phyloP scores from a whole-genome alignment of 2,797 vertebrate genomes.

The Limnodromus scolopaceus region DNA sequence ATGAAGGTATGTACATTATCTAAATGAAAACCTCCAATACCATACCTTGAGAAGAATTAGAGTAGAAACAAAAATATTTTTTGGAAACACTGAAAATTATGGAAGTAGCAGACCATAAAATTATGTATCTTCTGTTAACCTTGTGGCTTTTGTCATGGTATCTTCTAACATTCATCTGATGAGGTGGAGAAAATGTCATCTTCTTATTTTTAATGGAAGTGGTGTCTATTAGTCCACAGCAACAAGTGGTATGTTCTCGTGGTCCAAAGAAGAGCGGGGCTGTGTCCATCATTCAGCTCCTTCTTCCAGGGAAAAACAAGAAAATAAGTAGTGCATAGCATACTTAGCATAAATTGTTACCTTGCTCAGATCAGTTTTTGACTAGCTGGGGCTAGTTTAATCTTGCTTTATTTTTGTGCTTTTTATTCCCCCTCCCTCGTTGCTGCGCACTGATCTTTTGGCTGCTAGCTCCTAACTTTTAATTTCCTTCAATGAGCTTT shows the following conservation, averaged over 20 bases:
- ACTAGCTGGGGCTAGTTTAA: background rate
- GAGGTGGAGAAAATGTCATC: background rate
- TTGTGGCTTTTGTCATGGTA: background rate
- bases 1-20: background rate
- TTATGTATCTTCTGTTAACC: background rate
- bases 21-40: background rate
- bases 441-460: background rate
- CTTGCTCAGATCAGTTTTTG: background rate
- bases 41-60: background rate
- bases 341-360: background rate
- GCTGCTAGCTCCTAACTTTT: background rate
- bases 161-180: background rate
- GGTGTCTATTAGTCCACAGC: background rate
- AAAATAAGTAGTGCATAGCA: background rate
- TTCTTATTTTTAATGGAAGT: background rate
- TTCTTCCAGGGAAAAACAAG: background rate
- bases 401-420: background rate
- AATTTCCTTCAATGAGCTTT: background rate
- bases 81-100: background rate
- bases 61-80: background rate
- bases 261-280: background rate
- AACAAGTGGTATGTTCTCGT: background rate
- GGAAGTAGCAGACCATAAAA: background rate
- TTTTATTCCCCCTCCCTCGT: background rate
- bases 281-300: background rate